phyloP scores from a whole-genome alignment of 2,113 vertebrate species.

The Pteronura brasiliensis region DNA sequence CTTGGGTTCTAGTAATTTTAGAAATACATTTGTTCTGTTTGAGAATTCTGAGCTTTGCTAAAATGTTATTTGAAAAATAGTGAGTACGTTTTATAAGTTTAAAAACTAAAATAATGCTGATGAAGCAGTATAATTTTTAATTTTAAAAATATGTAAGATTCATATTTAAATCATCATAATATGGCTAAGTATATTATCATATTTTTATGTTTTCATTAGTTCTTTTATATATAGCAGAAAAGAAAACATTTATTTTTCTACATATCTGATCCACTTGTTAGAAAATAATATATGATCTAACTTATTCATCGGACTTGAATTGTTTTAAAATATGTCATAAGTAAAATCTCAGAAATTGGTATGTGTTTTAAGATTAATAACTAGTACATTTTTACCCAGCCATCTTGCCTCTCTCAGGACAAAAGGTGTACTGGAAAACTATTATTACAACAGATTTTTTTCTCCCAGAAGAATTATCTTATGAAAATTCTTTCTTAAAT shows the following conservation, averaged over 20 bases:
- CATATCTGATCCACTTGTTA: background rate
- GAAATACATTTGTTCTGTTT: background rate
- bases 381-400: background rate
- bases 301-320: background rate
- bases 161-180: background rate
- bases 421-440: background rate
- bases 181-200: background rate
- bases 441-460: background rate
- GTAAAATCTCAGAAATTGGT: background rate
- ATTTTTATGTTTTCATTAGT: slow-evolving; percentile 25
- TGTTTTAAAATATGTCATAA: background rate
- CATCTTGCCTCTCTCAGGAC: background rate
- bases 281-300: slow-evolving; percentile 11
- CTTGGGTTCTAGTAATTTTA: background rate
- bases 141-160: background rate
- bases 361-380: background rate
- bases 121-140: background rate
- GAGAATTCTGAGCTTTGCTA: slow-evolving; percentile 20
- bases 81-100: background rate
- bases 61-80: background rate
- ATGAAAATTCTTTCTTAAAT: background rate
- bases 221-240: background rate
- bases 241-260: background rate
- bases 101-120: slow-evolving; percentile 16
- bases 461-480: background rate